Evolutionary conservation across 2,888 invertebrate species (phyloP).

Genomic region (Andrena bicolor): DNA sequence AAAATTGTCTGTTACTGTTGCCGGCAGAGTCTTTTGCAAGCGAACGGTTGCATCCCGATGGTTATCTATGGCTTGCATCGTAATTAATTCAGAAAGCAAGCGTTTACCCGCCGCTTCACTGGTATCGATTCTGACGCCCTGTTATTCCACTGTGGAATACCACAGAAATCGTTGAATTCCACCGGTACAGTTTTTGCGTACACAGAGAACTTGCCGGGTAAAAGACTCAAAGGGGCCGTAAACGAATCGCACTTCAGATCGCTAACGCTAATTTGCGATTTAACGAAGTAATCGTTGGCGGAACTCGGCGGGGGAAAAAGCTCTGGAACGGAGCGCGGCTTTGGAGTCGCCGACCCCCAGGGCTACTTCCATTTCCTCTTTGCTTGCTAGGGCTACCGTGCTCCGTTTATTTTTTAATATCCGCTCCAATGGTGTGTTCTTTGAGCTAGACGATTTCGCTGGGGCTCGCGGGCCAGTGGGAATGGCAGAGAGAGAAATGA

Average conservation of each 20-base stretch:
- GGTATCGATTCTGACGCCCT: too few relatives aligned
- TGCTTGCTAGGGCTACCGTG: neutral
- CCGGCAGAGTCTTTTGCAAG: too few relatives aligned
- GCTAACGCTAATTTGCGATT: slow-evolving; percentile 40
- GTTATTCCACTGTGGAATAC: too few relatives aligned
- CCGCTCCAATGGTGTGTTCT: slow-evolving; percentile 52
- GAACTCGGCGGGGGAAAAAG: neutral
- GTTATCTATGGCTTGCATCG: too few relatives aligned
- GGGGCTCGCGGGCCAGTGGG: neutral
- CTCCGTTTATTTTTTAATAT: slow-evolving; percentile 75
- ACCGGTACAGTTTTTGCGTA: slow-evolving; percentile 19
- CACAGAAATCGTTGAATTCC: too few relatives aligned
- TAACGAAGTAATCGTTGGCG: slow-evolving; percentile 46
- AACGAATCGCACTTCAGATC: slow-evolving; percentile 16
- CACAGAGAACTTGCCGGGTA: too few relatives aligned
- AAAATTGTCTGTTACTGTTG: neutral
- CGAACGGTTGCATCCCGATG: too few relatives aligned
- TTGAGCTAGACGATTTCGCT: slow-evolving; percentile 34
- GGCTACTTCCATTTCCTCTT: slow-evolving; percentile 37
- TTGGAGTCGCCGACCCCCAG: neutral
- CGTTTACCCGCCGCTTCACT: too few relatives aligned
- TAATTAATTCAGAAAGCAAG: too few relatives aligned
- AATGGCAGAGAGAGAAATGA: slow-evolving; percentile 17
- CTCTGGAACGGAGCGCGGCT: neutral
- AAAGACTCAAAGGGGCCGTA: slow-evolving; percentile 31